Percentiles rank a stretch among this genome's conserved stretches.
phyloP scores from a whole-genome alignment of 2,797 vertebrate species.

The Tiaroga cobitis region DNA sequence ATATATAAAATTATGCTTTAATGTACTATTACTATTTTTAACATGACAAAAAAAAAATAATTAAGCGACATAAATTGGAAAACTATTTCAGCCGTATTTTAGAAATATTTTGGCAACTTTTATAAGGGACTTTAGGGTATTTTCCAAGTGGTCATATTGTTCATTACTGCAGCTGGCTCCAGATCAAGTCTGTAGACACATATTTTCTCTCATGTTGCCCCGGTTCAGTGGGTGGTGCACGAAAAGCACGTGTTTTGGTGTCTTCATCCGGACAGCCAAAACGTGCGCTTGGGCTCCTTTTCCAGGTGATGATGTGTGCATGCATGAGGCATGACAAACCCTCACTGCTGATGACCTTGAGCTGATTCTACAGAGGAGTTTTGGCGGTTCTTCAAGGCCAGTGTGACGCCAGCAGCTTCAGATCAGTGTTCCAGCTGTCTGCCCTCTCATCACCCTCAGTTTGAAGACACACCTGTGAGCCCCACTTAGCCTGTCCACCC shows the following conservation, averaged over 20 bases:
- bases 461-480: slow-evolving; percentile 55
- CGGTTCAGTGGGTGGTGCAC: neutral
- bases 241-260: slow-evolving; percentile 16
- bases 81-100: neutral
- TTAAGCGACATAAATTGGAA: neutral
- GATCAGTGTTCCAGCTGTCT: slow-evolving; percentile 57
- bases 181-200: neutral
- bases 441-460: slow-evolving; percentile 54
- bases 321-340: slow-evolving; percentile 26
- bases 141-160: slow-evolving; percentile 17
- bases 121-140: neutral
- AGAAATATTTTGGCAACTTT: neutral
- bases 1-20: neutral
- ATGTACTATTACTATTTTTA: neutral
- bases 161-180: slow-evolving; percentile 8
- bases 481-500: slow-evolving; percentile 27
- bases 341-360: slow-evolving; percentile 51
- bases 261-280: slow-evolving; percentile 13
- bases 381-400: slow-evolving; percentile 55
- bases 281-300: slow-evolving; percentile 46
- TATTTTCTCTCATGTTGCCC: neutral
- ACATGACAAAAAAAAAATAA: neutral
- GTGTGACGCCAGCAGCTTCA: slow-evolving; percentile 41
- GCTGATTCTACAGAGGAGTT: slow-evolving; percentile 22
- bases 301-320: slow-evolving; percentile 56